Evolutionary conservation across 2,888 invertebrate species (phyloP).

Genomic region (Hydriomena furcata): DNA sequence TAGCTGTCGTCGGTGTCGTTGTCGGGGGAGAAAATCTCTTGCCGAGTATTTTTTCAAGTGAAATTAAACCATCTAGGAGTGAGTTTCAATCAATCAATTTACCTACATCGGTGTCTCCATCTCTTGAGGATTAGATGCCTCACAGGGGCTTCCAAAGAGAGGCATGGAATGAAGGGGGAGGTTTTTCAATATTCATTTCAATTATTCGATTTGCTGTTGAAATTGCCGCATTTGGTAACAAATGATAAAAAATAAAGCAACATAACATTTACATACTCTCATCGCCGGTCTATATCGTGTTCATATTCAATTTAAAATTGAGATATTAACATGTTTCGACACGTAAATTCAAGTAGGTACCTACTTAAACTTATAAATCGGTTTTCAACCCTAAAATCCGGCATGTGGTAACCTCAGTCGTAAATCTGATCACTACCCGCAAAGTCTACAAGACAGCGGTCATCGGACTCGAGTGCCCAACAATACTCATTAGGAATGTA

Average conservation of each 20-base stretch:
- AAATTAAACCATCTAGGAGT: constrained; percentile 20
- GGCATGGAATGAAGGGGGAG: not conserved
- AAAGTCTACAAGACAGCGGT: not conserved
- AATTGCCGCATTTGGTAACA: not conserved
- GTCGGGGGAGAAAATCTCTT: not conserved
- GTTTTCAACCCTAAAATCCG: not conserved
- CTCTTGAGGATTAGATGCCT: constrained; percentile 10
- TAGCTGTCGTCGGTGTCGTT: constrained; percentile 1
- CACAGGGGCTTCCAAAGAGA: not conserved
- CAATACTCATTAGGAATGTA: constrained; percentile 15
- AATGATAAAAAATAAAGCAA: not conserved
- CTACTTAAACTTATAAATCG: not conserved
- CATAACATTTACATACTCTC: too few species aligned
- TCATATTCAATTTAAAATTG: too few species aligned
- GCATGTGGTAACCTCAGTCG: not conserved
- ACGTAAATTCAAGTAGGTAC: too few species aligned
- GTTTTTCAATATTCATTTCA: constrained; percentile 1
- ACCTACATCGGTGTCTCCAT: constrained; percentile 10
- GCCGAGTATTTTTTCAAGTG: constrained; percentile 15
- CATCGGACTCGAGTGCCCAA: not conserved
- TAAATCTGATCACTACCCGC: not conserved
- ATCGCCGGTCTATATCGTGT: too few species aligned
- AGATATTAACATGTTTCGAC: too few species aligned
- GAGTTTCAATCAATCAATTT: constrained; percentile 25
- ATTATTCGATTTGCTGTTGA: constrained; percentile 5